These are phyloP conservation scores for Gobionotothen gibberifrons DNA, from an alignment of 2,797 vertebrate genomes.

Conservation along the genomic window DNA sequence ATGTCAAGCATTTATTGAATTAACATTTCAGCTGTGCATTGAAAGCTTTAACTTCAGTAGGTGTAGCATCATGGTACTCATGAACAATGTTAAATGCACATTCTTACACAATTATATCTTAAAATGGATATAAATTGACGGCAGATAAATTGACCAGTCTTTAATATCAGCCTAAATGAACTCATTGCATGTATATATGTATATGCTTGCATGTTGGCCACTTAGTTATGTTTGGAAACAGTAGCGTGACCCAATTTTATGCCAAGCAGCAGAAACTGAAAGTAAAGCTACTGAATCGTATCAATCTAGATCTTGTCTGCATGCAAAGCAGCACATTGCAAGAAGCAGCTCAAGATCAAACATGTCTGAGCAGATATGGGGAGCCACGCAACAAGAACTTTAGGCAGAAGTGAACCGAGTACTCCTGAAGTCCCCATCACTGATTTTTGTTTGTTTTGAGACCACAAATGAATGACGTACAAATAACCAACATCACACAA, in stretches of 20 bases:
- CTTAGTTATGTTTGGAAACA: neutral
- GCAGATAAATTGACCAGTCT: no score
- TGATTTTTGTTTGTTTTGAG: neutral
- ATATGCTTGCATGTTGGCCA: no score
- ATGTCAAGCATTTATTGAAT: neutral
- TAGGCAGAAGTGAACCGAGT: neutral
- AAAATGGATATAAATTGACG: no score
- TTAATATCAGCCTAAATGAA: no score
- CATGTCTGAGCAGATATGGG: conserved; percentile 1
- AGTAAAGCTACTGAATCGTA: neutral
- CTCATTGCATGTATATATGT: no score
- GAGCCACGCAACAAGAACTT: neutral
- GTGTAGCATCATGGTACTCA: no score
- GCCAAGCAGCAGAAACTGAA: neutral
- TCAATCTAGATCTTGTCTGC: neutral
- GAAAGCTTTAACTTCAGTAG: neutral
- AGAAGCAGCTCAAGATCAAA: conserved; percentile 12
- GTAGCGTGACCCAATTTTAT: neutral
- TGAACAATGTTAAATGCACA: no score
- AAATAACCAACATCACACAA: neutral
- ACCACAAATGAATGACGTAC: neutral
- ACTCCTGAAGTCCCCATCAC: neutral
- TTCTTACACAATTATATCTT: no score
- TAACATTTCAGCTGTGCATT: neutral
- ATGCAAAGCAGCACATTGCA: neutral